Evolutionary conservation across 2,888 invertebrate genomes (phyloP), one percentile per base, ranked within the genome.

Genomic region (Adelognathus sp.): DNA sequence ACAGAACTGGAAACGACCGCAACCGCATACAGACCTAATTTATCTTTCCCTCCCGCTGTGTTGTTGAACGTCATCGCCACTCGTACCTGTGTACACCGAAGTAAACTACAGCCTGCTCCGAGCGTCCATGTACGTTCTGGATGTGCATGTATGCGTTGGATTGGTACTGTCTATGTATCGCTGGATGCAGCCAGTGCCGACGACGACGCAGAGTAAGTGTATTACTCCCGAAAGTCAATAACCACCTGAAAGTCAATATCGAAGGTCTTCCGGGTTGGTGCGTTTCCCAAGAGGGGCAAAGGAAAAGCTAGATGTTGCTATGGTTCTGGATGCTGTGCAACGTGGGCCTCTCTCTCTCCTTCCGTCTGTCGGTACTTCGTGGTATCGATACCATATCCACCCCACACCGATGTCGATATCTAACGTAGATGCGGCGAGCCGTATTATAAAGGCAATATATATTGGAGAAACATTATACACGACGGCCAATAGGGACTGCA

Each of bases 141-240:
- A 14, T 41, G 39, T 41, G 14, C 39, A 14, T 1, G 14, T 1
- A 41, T 14, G 5, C 39, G 11, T 41, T 9, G 39, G 14, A 29
- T n/a, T n/a, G n/a, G n/a, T 27, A 54, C 27, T 21, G 3, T 36
- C 18, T 52, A 11, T 63, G 54, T 14, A 56, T 29, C 9, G 11
- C 29, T 7, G 71, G 27, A 61, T 39, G 61, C 52, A 41, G 44
- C 29, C 27, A 29, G 39, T 64, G 41, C 31, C 44, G 27, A 50
- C 44, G 69, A 64, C 41, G 50, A 58, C 52, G 16, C 41, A 31
- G 60, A 52, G 64, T 58, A 71, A 76, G 71, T 71, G 64, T 66
- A 76, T 76, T 76, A 71, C 70, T 60, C 50, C 64, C 50, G 71
- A 60, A 71, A 76, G 76, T 76, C 76, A 76, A 76, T 76, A 76